Evolutionary conservation across 35 echinoderm and acorn worm genomes (phyloP).

Genomic region (Holothuria glaberrima): DNA sequence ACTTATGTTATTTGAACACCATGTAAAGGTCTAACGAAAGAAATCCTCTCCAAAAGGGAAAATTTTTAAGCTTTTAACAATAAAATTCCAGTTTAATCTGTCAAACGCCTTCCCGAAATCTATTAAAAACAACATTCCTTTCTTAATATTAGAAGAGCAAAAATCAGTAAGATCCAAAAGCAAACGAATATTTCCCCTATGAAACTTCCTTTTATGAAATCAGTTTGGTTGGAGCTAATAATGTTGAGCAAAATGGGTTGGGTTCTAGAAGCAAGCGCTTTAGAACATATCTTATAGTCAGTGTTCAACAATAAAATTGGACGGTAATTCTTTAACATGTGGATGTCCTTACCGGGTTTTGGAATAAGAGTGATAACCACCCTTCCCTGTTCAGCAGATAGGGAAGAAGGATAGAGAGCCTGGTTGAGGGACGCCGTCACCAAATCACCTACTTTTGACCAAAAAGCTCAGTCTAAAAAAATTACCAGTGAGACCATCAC

Average conservation of each 20-base stretch:
- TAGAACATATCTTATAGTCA: neutral
- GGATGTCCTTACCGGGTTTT: too few relatives aligned
- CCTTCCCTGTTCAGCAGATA: too few relatives aligned
- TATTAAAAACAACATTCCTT: conserved; percentile 21
- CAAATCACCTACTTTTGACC: conserved; percentile 1
- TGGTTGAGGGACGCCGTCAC: conserved; percentile 11
- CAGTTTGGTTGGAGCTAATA: conserved; percentile 29
- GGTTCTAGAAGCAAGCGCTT: too few relatives aligned
- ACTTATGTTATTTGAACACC: neutral
- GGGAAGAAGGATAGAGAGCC: neutral
- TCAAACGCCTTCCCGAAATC: too few relatives aligned
- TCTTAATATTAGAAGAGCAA: neutral
- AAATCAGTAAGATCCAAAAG: conserved; percentile 1
- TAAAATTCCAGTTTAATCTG: neutral
- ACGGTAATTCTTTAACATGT: too few relatives aligned
- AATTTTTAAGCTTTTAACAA: neutral
- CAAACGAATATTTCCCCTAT: conserved; percentile 8
- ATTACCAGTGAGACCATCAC: too few relatives aligned
- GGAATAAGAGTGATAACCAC: too few relatives aligned
- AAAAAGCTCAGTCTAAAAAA: too few relatives aligned
- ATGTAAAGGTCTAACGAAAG: neutral
- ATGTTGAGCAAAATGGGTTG: neutral
- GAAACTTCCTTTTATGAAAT: neutral
- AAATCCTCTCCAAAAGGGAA: conserved; percentile 3
- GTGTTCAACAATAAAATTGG: too few relatives aligned